Evolutionary conservation across 2,888 invertebrate species (phyloP), one percentile per base, ranked within the genome.

Genomic region (Cremastinae sp.): DNA sequence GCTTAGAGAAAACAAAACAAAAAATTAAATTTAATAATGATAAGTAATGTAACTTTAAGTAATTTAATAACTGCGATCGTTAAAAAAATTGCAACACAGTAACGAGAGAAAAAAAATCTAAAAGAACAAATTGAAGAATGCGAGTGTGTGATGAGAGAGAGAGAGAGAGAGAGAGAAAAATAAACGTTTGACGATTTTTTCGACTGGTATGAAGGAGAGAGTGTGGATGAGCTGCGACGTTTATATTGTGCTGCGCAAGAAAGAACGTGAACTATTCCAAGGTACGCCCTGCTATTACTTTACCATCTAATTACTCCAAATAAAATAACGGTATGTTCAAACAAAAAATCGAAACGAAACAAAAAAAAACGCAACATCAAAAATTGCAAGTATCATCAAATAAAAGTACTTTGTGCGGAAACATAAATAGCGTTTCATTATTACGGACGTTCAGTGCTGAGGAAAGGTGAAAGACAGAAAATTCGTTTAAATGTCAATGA

Each of bases 361-460:
- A 72, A 71, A 74, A 74, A 41, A 75, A 75, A 78, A 79, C 76
- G 76, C 73, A 81, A 80, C 74, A 71, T 71, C 80, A 78, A 80
- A 78, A 80, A 84, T 84, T 84, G 82, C 85, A 85, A 82, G 78
- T 84, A 85, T 84, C 83, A 83, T 83, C 81, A 86, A 86, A 86
- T 84, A 87, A 87, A 86, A 84, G 77, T 78, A 86, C 83, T 86
- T 86, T 88, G 85, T 87, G 85, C 86, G 86, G 84, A 85, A 81
- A 86, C 78, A 86, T 83, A 65, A 68, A 82, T 86, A 86, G 87
- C 86, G 86, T 88, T 89, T 86, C 86, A 85, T 88, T 89, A 89
- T 89, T 90, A 87, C 87, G 88, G 89, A 88, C 87, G 88, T 89
- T 89, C 86, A 89, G 90, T 90, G 90, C 90, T 90, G 90, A 90